phyloP scores from a whole-genome alignment of 2,888 invertebrate genomes.

The Homarus gammarus region DNA sequence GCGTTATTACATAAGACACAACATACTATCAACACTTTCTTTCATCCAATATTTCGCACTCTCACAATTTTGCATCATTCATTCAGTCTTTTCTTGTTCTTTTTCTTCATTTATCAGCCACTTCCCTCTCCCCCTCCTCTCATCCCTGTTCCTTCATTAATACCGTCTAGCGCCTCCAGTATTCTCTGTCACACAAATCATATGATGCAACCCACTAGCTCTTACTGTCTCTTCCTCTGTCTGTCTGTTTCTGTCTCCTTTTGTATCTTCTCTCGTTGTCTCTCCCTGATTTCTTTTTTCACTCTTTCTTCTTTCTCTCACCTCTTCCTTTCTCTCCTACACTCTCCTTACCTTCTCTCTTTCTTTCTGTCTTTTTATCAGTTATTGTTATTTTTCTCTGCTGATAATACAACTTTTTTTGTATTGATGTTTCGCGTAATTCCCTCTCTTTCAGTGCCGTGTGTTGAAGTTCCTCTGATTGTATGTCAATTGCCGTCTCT shows the following conservation, averaged over 20 bases:
- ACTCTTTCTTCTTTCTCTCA: neutral
- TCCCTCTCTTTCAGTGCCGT: too few species aligned
- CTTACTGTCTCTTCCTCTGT: neutral
- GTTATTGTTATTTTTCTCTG: too few species aligned
- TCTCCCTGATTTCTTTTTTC: neutral
- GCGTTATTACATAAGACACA: too few species aligned
- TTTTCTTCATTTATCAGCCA: neutral
- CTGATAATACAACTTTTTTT: too few species aligned
- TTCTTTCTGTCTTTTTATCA: slow-evolving; percentile 16
- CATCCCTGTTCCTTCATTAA: neutral
- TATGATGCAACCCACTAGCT: neutral
- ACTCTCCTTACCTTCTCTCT: neutral
- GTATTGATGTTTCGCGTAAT: too few species aligned
- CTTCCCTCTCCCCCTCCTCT: neutral
- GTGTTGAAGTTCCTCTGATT: too few species aligned
- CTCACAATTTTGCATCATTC: neutral
- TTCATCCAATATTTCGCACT: neutral
- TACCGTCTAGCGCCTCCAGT: too few species aligned
- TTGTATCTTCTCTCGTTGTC: slow-evolving; percentile 24
- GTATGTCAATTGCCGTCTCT: too few species aligned
- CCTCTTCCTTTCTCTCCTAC: neutral
- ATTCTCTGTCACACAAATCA: neutral
- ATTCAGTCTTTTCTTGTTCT: neutral
- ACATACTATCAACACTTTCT: neutral
- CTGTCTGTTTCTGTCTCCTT: neutral